These are phyloP conservation scores for Lepeophtheirus salmonis DNA, from an alignment of 1,140 invertebrate genomes.

Conservation along the genomic window DNA sequence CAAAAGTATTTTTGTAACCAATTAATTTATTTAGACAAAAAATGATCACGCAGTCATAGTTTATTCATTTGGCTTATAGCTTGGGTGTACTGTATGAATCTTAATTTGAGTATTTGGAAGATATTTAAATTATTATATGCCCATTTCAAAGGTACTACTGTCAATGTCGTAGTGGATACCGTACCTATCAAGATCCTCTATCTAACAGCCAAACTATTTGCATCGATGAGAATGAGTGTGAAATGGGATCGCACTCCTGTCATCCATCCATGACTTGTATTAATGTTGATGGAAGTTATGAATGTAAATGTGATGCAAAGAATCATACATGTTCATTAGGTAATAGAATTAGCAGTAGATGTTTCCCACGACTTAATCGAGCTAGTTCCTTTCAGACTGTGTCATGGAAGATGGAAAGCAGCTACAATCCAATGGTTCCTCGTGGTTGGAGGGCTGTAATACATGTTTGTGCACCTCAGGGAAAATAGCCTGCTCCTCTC, in stretches of 20 bases:
- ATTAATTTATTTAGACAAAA: no score
- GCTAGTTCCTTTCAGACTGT: constrained; percentile 33
- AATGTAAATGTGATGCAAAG: constrained; percentile 49
- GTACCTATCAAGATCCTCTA: constrained; percentile 25
- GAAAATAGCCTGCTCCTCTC: constrained; percentile 39
- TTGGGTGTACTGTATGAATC: no score
- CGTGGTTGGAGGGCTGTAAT: constrained; percentile 35
- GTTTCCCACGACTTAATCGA: constrained; percentile 12
- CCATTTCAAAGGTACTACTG: constrained; percentile 48
- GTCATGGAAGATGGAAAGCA: constrained; percentile 39
- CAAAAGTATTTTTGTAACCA: no score
- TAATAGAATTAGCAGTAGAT: constrained; percentile 24
- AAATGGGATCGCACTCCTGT: constrained; percentile 50
- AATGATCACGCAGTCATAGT: no score
- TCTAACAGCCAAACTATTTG: neutral
- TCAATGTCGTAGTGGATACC: constrained; percentile 58
- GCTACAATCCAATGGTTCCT: constrained; percentile 32
- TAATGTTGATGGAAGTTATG: constrained; percentile 58
- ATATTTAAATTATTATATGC: neutral
- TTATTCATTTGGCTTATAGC: no score
- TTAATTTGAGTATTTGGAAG: no score
- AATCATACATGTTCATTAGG: constrained; percentile 33
- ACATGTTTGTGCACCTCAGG: constrained; percentile 40
- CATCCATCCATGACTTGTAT: constrained; percentile 51
- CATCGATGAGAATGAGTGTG: constrained; percentile 63